A percentile compares a stretch with the other conserved stretches of the same genome.
Evolutionary conservation across 2,113 vertebrate genomes (phyloP).

Genomic region (Cichladusa arquata): DNA sequence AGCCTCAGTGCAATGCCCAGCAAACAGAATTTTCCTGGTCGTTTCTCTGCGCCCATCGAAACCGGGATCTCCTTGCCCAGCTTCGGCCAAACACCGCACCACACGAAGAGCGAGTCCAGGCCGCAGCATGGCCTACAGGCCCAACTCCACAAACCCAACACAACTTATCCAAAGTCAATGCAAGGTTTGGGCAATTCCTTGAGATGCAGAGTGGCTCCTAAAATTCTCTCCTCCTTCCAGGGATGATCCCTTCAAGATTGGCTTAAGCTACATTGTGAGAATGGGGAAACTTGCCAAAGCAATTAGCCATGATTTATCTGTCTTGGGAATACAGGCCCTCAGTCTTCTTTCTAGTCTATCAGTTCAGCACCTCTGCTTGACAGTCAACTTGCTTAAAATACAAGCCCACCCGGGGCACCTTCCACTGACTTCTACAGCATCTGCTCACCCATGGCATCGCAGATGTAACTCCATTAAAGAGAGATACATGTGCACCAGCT

Average conservation of each 20-base stretch:
- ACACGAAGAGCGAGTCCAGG: background rate
- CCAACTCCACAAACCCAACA: background rate
- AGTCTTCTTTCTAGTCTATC: background rate
- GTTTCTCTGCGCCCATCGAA: background rate
- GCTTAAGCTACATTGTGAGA: background rate
- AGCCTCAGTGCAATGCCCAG: background rate
- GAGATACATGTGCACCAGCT: background rate
- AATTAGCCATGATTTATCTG: background rate
- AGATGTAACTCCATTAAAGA: background rate
- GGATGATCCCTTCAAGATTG: background rate
- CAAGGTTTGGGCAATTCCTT: background rate
- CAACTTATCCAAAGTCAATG: background rate
- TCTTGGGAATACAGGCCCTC: background rate
- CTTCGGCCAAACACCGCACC: background rate
- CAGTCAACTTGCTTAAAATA: background rate
- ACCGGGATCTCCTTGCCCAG: rapidly evolving
- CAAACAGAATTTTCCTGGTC: background rate
- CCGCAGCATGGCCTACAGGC: background rate
- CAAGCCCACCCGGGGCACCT: background rate
- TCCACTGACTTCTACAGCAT: background rate
- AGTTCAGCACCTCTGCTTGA: conserved; percentile 21
- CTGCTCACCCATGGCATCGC: background rate
- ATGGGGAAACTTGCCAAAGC: background rate
- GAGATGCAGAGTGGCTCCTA: background rate
- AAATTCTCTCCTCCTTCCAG: background rate